Conservation (phyloP, 2,888 invertebrate species). For the Iphiclides podalirius region DNA sequence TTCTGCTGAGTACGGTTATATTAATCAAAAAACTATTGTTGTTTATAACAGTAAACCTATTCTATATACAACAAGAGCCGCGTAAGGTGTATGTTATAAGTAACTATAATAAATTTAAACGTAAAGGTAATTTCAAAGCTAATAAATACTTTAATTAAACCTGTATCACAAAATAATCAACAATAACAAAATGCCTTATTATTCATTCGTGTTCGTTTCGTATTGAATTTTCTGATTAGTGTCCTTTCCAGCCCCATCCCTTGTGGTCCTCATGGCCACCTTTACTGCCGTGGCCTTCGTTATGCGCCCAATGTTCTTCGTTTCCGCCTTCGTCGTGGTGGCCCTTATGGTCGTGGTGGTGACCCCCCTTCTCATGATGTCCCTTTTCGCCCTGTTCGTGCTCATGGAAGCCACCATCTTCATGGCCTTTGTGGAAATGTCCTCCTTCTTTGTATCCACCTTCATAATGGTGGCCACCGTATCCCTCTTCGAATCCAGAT, state of each 20-base stretch:
- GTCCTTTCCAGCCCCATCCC: conserved; percentile 84
- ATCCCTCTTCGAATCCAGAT: conserved; percentile 88
- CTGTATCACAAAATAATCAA: conserved; percentile 28
- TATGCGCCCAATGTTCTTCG: conserved; percentile 85
- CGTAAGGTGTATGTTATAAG: too few species aligned
- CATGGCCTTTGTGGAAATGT: conserved; percentile 88
- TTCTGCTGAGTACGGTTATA: too few species aligned
- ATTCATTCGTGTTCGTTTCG: neutral
- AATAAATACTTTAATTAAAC: conserved; percentile 20
- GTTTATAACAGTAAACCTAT: too few species aligned
- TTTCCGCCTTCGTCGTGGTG: conserved; percentile 88
- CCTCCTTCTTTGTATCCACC: conserved; percentile 89
- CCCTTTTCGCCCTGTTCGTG: conserved; percentile 90
- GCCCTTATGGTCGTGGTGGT: conserved; percentile 88
- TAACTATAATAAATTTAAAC: too few species aligned
- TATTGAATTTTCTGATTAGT: conserved; percentile 41
- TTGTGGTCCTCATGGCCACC: conserved; percentile 89
- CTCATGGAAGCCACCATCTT: conserved; percentile 86
- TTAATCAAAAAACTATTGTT: too few species aligned
- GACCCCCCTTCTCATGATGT: conserved; percentile 87
- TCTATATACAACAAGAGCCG: too few species aligned
- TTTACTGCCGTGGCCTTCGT: conserved; percentile 86
- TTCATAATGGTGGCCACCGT: conserved; percentile 88
- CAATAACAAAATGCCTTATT: conserved; percentile 23
- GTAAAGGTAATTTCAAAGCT: conserved; percentile 17